These are phyloP conservation scores for Phanerotoma sp. DNA, from an alignment of 2,888 invertebrate species.

Conservation along the genomic window DNA sequence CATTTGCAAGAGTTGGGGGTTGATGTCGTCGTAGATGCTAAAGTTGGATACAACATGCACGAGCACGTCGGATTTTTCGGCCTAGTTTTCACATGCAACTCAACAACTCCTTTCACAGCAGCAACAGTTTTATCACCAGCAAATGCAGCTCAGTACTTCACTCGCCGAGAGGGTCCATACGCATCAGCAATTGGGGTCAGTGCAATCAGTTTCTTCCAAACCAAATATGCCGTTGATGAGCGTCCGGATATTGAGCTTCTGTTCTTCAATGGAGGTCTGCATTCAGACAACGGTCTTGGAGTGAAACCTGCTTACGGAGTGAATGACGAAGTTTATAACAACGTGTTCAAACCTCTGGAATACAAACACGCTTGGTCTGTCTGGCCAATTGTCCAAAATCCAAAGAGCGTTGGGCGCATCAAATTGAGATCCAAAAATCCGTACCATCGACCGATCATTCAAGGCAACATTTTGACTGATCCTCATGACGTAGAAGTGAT, in stretches of 20 bases:
- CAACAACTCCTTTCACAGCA: constrained; percentile 62
- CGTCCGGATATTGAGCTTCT: constrained; percentile 58
- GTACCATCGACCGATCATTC: constrained; percentile 69
- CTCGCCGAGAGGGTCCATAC: constrained; percentile 51
- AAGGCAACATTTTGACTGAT: constrained; percentile 79
- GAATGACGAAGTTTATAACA: constrained; percentile 53
- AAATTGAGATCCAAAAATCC: constrained; percentile 71
- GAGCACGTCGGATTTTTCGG: constrained; percentile 71
- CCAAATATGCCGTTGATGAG: constrained; percentile 54
- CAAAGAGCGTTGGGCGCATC: constrained; percentile 70
- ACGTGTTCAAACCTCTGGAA: constrained; percentile 57
- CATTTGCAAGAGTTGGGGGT: constrained; percentile 64
- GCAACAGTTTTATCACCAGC: constrained; percentile 40
- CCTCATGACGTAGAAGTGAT: constrained; percentile 56
- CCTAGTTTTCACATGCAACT: constrained; percentile 66
- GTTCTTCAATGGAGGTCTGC: constrained; percentile 59
- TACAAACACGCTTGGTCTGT: constrained; percentile 59
- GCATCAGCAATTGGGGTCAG: constrained; percentile 58
- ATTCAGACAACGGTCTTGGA: constrained; percentile 58
- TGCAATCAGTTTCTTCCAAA: constrained; percentile 55
- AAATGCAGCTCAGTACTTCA: constrained; percentile 49
- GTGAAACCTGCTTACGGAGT: constrained; percentile 49
- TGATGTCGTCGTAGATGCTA: constrained; percentile 64
- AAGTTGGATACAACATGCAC: constrained; percentile 68
- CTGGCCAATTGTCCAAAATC: constrained; percentile 72